Evolutionary conservation across 2,113 vertebrate genomes (phyloP).

Genomic region (Girardinichthys multiradiatus): DNA sequence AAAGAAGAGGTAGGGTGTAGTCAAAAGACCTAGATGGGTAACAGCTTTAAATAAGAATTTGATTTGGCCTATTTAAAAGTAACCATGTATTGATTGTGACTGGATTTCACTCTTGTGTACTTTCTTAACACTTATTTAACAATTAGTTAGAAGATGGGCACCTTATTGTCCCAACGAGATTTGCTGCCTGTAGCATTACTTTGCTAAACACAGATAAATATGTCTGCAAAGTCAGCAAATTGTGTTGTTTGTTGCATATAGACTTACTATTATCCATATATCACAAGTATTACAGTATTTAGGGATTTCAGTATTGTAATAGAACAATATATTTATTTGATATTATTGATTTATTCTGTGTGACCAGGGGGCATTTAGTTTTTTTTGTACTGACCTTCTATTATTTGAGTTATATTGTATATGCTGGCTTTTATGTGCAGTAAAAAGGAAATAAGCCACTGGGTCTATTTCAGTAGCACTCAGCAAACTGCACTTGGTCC

Average conservation of each 20-base stretch:
- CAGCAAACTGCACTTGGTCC: not conserved
- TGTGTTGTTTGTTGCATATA: not conserved
- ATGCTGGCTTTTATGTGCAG: constrained; percentile 4
- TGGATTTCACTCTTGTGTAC: no score
- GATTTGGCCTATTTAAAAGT: no score
- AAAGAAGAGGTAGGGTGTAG: no score
- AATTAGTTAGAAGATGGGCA: not conserved
- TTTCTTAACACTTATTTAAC: not conserved
- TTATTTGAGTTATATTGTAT: not conserved
- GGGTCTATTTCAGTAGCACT: not conserved
- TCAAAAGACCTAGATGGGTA: no score
- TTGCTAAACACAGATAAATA: not conserved
- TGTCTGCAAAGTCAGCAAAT: not conserved
- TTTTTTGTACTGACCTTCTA: not conserved
- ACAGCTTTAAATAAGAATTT: no score
- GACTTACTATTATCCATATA: not conserved
- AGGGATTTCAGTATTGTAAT: not conserved
- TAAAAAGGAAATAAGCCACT: not conserved
- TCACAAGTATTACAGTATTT: not conserved
- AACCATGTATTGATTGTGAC: no score
- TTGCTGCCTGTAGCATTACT: not conserved
- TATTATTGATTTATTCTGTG: not conserved
- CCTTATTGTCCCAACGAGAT: not conserved
- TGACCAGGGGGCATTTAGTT: constrained; percentile 9
- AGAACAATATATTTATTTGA: not conserved